A percentile compares a stretch with the other conserved stretches of the same genome.
phyloP scores from a whole-genome alignment of 2,113 vertebrate genomes.

The Larimichthys crocea region DNA sequence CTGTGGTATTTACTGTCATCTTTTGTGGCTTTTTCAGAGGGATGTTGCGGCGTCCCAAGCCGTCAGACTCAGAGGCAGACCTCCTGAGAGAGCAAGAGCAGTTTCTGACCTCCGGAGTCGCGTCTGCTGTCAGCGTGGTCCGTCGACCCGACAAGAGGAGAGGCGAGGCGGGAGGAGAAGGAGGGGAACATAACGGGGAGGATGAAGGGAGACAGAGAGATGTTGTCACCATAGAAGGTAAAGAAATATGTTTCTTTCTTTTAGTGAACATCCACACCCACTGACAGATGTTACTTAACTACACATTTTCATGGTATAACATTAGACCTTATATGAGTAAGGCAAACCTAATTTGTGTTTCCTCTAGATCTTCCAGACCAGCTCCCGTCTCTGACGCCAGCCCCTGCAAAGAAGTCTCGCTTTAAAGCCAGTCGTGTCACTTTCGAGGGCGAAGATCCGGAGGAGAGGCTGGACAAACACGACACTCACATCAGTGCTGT shows the following conservation, averaged over 20 bases:
- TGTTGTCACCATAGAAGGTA: conserved; percentile 91
- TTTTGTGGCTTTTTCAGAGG: conserved; percentile 34
- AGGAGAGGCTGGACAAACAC: conserved; percentile 85
- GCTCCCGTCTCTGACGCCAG: conserved; percentile 90
- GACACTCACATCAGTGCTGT: conserved; percentile 94
- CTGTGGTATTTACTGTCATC: not conserved
- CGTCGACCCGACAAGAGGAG: conserved; percentile 90
- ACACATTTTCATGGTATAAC: not conserved
- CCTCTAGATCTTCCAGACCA: conserved; percentile 89
- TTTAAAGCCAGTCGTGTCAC: conserved; percentile 81
- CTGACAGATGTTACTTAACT: not conserved
- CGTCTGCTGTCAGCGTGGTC: conserved; percentile 87
- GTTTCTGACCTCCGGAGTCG: conserved; percentile 87
- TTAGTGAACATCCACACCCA: no score
- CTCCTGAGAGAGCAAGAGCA: conserved; percentile 90
- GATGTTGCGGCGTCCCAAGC: conserved; percentile 93
- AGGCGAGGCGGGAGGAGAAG: conserved; percentile 69
- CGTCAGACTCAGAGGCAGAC: conserved; percentile 93
- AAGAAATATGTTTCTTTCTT: not conserved
- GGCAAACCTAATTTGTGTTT: not conserved
- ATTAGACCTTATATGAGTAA: no score
- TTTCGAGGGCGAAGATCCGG: conserved; percentile 89
- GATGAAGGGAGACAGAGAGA: conserved; percentile 78
- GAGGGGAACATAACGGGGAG: conserved; percentile 16
- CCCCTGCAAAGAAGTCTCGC: conserved; percentile 91